Evolutionary conservation across 1,140 invertebrate genomes (phyloP), one percentile per base, ranked within the genome.

Genomic region (Drosophila nebulosa): DNA sequence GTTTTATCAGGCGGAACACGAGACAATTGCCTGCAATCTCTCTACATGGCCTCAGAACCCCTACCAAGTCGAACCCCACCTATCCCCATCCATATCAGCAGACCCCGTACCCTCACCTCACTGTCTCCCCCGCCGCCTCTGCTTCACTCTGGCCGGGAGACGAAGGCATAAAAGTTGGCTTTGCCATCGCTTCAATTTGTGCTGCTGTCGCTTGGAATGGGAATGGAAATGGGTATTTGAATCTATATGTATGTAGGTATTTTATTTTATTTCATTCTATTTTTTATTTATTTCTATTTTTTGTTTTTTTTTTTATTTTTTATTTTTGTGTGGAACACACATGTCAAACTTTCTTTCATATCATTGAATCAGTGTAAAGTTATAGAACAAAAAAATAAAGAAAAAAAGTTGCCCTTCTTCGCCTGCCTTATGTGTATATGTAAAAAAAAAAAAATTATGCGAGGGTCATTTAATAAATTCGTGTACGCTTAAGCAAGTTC

Each of bases 291-390:
- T 26, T 24, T 24, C 50, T 16, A 10, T 16, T 24, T 27, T 24
- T 30, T 9, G 7, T 30, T 26, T 3, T 24, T 12, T 6, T 16
- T 55, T 4, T 57, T 16, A 21, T 27, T 57, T 6, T 16, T 24
- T n/a, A n/a, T 42, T 30, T 62, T n/a, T 30, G 51, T 65, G 52
- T 65, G n/a, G n/a, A n/a, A n/a, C 75, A 75, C 72, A 75, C 73
- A 75, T 75, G 73, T 75, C 73, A 75, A 75, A 75, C 73, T 75
- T 75, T 75, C 72, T 69, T 75, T 75, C 65, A 75, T 75, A 75
- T 75, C 72, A 75, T 75, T 75, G 72, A 75, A 75, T 75, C 72
- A 75, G 72, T 53, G 52, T 18, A 69, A 75, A 75, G 73, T 75
- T 75, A 75, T 60, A 69, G 42, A 69, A 46, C 39, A 46, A 46